Percentiles rank a stretch among this genome's conserved stretches.
phyloP scores from a whole-genome alignment of 2,113 vertebrate genomes.

The Chloebia gouldiae region DNA sequence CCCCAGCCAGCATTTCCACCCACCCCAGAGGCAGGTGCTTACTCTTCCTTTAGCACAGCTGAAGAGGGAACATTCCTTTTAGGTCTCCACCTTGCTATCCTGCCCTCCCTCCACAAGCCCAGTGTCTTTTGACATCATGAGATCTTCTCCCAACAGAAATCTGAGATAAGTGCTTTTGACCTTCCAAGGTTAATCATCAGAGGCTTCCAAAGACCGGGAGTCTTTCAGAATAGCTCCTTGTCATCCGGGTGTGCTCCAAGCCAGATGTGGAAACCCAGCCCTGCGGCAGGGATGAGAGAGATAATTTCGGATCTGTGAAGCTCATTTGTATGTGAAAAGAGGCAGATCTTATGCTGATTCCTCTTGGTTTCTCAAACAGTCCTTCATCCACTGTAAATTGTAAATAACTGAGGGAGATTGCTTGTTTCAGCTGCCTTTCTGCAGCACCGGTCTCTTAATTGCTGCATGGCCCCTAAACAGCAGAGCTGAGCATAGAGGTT shows the following conservation, averaged over 20 bases:
- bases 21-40: background rate
- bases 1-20: background rate
- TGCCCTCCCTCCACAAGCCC: background rate
- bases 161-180: conserved; percentile 28
- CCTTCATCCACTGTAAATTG: conserved; percentile 18
- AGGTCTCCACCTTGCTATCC: background rate
- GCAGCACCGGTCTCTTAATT: background rate
- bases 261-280: conserved; percentile 50
- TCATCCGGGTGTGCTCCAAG: background rate
- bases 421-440: conserved; percentile 22
- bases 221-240: conserved; percentile 11
- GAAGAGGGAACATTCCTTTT: background rate
- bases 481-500: background rate
- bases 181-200: conserved; percentile 37
- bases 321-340: conserved; percentile 59
- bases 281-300: conserved; percentile 25
- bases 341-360: conserved; percentile 13
- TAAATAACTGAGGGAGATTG: conserved; percentile 33
- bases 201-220: background rate
- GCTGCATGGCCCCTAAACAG: background rate
- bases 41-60: background rate
- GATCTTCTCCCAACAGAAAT: background rate
- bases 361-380: conserved; percentile 34
- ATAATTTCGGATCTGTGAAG: conserved; percentile 28
- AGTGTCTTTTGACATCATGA: background rate